phyloP scores from a whole-genome alignment of 2,113 vertebrate genomes.

The Lophochroa leadbeateri region DNA sequence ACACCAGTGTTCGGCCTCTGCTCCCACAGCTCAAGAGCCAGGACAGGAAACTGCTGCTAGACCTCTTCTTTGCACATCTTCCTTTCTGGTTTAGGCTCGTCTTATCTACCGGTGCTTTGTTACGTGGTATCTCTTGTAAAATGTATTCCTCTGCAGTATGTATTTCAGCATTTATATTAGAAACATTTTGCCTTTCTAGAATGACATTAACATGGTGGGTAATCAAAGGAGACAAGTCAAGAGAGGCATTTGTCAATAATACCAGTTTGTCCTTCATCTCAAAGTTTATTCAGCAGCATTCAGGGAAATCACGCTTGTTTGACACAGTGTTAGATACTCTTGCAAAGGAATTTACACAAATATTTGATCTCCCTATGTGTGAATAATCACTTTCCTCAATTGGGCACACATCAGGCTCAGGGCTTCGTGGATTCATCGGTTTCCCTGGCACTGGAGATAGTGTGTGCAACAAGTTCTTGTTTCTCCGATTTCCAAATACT shows the following conservation, averaged over 20 bases:
- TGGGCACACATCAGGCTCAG: not conserved
- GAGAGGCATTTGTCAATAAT: not conserved
- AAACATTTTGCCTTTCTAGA: not conserved
- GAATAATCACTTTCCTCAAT: not conserved
- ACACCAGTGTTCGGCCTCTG: no score
- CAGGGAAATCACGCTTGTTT: not conserved
- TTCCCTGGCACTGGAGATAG: not conserved
- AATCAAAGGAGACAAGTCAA: not conserved
- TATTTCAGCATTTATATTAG: not conserved
- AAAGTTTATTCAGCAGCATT: not conserved
- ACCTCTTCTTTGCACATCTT: no score
- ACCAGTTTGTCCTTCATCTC: not conserved
- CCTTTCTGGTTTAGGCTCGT: no score
- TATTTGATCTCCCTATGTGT: not conserved
- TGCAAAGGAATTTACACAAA: not conserved
- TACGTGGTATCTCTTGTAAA: slow-evolving; percentile 5
- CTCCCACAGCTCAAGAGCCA: no score
- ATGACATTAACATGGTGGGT: not conserved
- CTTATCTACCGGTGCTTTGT: no score
- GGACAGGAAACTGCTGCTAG: no score
- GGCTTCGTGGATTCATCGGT: not conserved
- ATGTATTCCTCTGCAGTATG: not conserved
- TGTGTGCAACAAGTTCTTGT: not conserved
- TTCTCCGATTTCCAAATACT: not conserved
- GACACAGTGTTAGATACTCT: not conserved